Base-by-base conservation (phyloP, 2,797 vertebrate genomes). In the Gymnopithys bicolor region DNA sequence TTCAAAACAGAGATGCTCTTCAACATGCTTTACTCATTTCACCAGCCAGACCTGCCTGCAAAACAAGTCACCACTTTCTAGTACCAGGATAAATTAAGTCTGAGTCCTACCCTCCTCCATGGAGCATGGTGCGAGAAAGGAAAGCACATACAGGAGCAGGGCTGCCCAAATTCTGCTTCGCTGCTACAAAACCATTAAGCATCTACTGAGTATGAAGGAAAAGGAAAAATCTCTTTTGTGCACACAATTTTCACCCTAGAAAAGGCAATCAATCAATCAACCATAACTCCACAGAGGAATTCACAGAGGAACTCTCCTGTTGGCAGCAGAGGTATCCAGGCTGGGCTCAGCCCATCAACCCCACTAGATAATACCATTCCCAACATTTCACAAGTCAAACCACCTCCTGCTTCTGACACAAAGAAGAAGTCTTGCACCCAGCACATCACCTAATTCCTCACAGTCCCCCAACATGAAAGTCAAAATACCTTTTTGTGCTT, bases 401-500 rank as follows among this genome's bases (percentile, higher is more conserved):
- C 51, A 74, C 43, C 83, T 88, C 83, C 45, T 81, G 53, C 53
- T 86, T 94, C 79, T 52, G 37, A 93, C 60, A 64, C 1, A 6
- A 67, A 41, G 45, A 77, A 91, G 30, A 39, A 92, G 35, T 45
- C 67, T 84, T 11, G 1, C 85, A 73, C 62, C 37, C 77, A 91
- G 58, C 85, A 86, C 3, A 0, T 46, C 60, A 73, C 68, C 80
- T 43, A 45, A 76, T 70, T 86, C 77, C 35, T 93, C 74, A 52
- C 3, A 1, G 27, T 64, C 28, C 70, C 85, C 56, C 73, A 75
- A 17, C 24, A 55, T 73, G 80, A 86, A 96, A 94, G 76, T 81
- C 73, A 87, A 90, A 96, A 93, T 96, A 96, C 95, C 96, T 96
- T 95, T 96, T 63, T 94, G 93, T 94, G 84, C 70, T 93, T 94